These are phyloP conservation scores for Cricetomys ansorgei DNA, from an alignment of 2,113 vertebrate genomes.

Conservation along the genomic window DNA sequence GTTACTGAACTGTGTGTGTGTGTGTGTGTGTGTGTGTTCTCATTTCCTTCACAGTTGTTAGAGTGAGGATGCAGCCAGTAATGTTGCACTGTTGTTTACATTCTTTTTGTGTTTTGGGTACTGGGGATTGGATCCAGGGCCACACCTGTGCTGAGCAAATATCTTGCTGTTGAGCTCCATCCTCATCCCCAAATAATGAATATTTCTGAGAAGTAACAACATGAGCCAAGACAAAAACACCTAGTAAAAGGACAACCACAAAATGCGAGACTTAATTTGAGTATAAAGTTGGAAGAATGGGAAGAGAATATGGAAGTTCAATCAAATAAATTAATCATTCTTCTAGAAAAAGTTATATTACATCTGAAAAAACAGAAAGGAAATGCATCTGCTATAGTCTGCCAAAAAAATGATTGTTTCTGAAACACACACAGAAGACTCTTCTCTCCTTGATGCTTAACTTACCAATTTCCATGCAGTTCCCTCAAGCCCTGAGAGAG, in stretches of 20 bases:
- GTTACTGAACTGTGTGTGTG: background rate
- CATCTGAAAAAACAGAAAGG: conserved; percentile 26
- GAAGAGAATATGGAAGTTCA: conserved; percentile 21
- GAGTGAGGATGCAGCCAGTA: background rate
- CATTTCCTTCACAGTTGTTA: background rate
- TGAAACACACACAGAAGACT: background rate
- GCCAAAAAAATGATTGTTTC: background rate
- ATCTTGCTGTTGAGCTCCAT: background rate
- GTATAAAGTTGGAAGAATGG: background rate
- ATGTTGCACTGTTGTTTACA: background rate
- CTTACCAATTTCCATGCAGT: background rate
- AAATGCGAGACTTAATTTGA: conserved; percentile 25
- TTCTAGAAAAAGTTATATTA: conserved; percentile 10
- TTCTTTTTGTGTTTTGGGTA: background rate
- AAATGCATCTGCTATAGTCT: background rate
- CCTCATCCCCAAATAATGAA: background rate
- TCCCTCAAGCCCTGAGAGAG: background rate
- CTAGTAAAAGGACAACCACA: background rate
- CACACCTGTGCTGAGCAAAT: background rate
- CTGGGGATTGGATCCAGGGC: background rate
- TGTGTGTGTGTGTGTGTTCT: background rate
- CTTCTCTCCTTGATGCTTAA: background rate
- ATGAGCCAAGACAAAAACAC: background rate
- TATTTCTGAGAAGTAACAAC: background rate
- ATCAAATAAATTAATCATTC: conserved; percentile 35